These are phyloP conservation scores for Dasysyrphus tricinctus DNA, from an alignment of 2,888 invertebrate genomes.

Conservation along the genomic window DNA sequence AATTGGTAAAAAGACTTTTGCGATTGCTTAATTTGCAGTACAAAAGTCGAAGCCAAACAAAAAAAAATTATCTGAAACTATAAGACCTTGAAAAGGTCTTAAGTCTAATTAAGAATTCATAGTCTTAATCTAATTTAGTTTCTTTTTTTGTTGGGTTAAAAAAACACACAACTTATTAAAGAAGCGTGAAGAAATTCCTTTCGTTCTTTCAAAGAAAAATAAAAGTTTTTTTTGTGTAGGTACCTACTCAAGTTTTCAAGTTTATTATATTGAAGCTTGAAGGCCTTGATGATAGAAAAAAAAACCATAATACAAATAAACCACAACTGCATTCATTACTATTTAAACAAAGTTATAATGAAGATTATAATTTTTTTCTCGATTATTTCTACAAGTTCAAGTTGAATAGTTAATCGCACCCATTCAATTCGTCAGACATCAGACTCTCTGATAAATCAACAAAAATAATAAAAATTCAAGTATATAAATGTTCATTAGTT, in stretches of 20 bases:
- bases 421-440: constrained; percentile 39
- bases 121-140: neutral
- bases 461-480: constrained; percentile 44
- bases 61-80: too few relatives aligned
- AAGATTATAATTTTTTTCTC: constrained; percentile 49
- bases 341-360: constrained; percentile 2
- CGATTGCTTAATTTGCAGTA: too few relatives aligned
- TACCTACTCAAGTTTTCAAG: neutral
- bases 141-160: neutral
- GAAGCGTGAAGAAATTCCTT: neutral
- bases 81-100: too few relatives aligned
- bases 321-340: constrained; percentile 6
- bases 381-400: constrained; percentile 68
- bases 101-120: neutral
- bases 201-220: neutral
- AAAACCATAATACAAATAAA: constrained; percentile 27
- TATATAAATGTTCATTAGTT: neutral
- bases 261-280: neutral
- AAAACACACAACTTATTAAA: neutral
- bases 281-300: constrained; percentile 4
- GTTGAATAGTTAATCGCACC: constrained; percentile 59
- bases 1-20: too few relatives aligned
- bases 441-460: constrained; percentile 60
- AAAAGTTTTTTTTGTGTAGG: neutral
- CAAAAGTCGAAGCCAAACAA: too few relatives aligned